Evolutionary conservation across 2,797 vertebrate species (phyloP).

Genomic region (Tragelaphus eurycerus): DNA sequence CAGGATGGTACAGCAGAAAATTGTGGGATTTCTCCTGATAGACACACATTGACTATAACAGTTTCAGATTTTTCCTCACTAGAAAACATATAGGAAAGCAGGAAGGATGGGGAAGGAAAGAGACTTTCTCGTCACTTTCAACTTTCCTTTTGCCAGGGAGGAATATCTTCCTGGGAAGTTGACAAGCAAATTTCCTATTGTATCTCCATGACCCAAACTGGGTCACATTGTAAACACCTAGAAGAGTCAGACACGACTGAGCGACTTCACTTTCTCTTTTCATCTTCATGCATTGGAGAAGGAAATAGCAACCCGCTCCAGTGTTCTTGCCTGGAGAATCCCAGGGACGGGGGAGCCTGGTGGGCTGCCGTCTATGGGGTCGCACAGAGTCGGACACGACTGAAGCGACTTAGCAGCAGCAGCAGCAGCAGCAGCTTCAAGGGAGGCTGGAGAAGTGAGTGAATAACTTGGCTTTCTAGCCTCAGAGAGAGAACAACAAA

Average conservation of each 20-base stretch:
- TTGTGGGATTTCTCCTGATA: neutral
- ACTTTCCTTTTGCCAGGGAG: neutral
- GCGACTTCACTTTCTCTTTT: too few species aligned
- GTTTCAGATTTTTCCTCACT: neutral
- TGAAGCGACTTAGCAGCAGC: too few species aligned
- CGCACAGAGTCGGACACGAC: too few species aligned
- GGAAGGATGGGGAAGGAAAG: neutral
- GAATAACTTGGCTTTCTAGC: neutral
- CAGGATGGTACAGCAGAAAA: neutral
- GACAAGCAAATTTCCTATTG: neutral
- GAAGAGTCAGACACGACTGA: too few species aligned
- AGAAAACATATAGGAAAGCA: neutral
- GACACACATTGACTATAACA: neutral
- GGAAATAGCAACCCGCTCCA: too few species aligned
- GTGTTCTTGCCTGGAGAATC: too few species aligned
- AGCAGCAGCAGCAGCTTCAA: neutral
- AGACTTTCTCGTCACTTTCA: neutral
- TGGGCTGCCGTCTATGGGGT: too few species aligned
- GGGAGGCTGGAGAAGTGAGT: neutral
- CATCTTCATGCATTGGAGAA: too few species aligned
- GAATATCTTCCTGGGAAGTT: constrained; percentile 31
- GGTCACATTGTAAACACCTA: neutral
- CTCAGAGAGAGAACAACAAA: neutral
- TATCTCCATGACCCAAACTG: neutral
- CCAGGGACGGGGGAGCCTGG: too few species aligned